Conservation (phyloP, 2,113 vertebrate genomes). For the Neogobius melanostomus region DNA sequence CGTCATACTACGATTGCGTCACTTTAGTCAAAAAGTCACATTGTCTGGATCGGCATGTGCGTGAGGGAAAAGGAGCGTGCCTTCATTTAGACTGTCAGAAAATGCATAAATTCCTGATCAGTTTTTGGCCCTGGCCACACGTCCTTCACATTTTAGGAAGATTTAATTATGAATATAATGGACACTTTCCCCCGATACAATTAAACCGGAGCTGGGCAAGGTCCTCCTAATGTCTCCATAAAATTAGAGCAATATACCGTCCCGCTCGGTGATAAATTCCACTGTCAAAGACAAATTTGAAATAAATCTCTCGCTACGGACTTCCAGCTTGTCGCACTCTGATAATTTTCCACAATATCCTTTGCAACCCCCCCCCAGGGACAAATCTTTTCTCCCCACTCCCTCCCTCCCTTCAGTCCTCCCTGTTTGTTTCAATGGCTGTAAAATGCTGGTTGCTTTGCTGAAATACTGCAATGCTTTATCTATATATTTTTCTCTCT, state of each 20-base stretch:
- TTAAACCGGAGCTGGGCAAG: background rate
- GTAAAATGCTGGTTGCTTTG: slow-evolving; percentile 77
- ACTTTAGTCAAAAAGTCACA: slow-evolving; percentile 3
- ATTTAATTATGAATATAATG: background rate
- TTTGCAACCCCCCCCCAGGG: slow-evolving; percentile 66
- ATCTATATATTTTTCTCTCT: slow-evolving; percentile 50
- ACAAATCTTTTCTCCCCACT: slow-evolving; percentile 59
- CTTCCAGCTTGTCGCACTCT: slow-evolving; percentile 69
- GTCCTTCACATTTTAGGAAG: background rate
- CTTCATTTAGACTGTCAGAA: background rate
- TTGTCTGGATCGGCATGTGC: background rate
- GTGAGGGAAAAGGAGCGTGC: background rate
- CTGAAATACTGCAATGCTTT: slow-evolving; percentile 78
- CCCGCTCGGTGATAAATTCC: slow-evolving; percentile 64
- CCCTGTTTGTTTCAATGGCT: slow-evolving; percentile 69
- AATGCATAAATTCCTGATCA: background rate
- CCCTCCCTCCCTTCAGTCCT: slow-evolving; percentile 40
- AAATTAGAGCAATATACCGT: slow-evolving; percentile 53
- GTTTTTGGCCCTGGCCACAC: background rate
- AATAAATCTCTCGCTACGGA: slow-evolving; percentile 70
- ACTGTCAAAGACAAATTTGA: slow-evolving; percentile 72
- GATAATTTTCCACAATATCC: slow-evolving; percentile 75
- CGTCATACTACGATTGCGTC: background rate
- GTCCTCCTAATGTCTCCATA: slow-evolving; percentile 34
- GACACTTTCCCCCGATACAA: background rate